phyloP scores from a whole-genome alignment of 2,113 vertebrate genomes.

The Tringa solitaria region DNA sequence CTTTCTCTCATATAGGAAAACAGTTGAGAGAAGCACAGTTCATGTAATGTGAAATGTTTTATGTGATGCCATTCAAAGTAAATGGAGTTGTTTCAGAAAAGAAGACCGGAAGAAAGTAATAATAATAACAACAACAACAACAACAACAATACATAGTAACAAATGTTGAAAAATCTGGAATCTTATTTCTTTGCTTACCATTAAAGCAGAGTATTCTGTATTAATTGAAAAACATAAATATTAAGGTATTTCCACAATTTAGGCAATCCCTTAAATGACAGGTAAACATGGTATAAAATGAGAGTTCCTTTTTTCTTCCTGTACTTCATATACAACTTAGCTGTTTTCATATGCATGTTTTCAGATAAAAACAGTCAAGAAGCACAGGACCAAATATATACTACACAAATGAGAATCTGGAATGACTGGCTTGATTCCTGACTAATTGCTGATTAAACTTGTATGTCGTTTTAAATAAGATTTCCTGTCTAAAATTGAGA shows the following conservation, averaged over 20 bases:
- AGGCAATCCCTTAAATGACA: background rate
- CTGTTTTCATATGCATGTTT: background rate
- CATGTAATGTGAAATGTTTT: background rate
- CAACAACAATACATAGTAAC: accelerated
- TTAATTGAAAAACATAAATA: background rate
- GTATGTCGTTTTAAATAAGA: background rate
- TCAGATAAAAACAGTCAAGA: background rate
- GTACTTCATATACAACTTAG: background rate
- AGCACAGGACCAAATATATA: background rate
- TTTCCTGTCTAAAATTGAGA: background rate
- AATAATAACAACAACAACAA: no score
- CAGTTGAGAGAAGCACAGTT: background rate
- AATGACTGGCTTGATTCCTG: background rate
- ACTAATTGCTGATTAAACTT: background rate
- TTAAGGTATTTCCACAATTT: background rate
- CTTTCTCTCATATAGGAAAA: background rate
- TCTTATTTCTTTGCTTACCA: background rate
- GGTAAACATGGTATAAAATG: background rate
- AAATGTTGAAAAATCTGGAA: background rate
- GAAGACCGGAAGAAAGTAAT: background rate
- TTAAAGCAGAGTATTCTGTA: background rate
- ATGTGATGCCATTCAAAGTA: background rate
- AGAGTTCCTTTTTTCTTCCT: background rate
- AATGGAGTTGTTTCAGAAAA: background rate
- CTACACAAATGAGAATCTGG: background rate